These are phyloP conservation scores for Pygoscelis adeliae DNA, from an alignment of 2,113 vertebrate species.

Conservation along the genomic window DNA sequence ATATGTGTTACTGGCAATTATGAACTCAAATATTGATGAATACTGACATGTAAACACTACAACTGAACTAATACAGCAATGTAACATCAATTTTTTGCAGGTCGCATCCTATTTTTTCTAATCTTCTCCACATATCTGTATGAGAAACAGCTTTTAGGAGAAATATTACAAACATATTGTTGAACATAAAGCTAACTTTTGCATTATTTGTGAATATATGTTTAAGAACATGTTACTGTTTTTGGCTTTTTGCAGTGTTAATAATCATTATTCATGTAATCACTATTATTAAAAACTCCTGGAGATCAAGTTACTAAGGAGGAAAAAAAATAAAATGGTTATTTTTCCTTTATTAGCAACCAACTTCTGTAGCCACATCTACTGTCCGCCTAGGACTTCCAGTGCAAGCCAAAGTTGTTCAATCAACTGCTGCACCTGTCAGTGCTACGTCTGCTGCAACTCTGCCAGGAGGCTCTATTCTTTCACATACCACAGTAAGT, in stretches of 20 bases:
- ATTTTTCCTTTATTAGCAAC: background rate
- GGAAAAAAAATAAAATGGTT: background rate
- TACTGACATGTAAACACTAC: background rate
- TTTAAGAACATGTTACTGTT: background rate
- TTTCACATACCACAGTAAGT: conserved; percentile 62
- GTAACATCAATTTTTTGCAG: background rate
- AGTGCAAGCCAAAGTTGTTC: conserved; percentile 77
- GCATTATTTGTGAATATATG: background rate
- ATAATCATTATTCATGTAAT: background rate
- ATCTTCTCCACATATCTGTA: background rate
- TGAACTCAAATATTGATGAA: background rate
- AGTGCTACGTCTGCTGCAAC: conserved; percentile 18
- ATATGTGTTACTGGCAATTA: background rate
- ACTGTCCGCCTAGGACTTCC: conserved; percentile 53
- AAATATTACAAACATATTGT: background rate
- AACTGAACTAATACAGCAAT: background rate
- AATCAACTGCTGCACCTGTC: conserved; percentile 60
- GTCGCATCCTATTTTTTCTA: background rate
- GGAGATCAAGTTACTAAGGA: background rate
- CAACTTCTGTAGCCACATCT: conserved; percentile 15
- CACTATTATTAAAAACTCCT: background rate
- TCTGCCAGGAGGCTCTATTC: conserved; percentile 71
- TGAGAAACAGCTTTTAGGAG: background rate
- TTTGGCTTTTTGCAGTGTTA: background rate
- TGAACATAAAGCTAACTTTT: background rate